These are phyloP conservation scores for Natrix natrix DNA, from an alignment of 2,797 vertebrate species.

Conservation along the genomic window DNA sequence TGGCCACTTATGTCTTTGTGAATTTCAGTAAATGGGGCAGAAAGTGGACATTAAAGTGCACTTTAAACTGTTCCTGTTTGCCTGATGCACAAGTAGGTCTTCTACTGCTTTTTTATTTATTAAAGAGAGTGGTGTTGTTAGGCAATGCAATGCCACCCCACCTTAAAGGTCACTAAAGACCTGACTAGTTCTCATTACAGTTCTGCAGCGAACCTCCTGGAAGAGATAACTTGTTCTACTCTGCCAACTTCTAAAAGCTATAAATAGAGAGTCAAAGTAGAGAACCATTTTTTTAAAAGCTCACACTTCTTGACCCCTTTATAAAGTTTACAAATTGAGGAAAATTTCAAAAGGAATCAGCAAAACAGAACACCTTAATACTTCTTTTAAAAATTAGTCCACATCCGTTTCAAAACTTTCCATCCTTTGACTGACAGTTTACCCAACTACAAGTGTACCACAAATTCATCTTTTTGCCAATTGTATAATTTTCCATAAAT, in stretches of 20 bases:
- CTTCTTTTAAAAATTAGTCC: background rate
- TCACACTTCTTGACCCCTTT: background rate
- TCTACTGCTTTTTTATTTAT: conserved; percentile 33
- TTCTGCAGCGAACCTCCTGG: conserved; percentile 2
- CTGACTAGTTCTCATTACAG: conserved; percentile 20
- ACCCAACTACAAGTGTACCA: background rate
- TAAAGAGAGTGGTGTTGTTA: conserved; percentile 22
- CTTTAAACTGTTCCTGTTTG: conserved; percentile 22
- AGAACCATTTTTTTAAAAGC: background rate
- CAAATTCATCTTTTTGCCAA: background rate
- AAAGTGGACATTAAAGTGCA: conserved; percentile 37
- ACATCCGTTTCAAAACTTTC: background rate
- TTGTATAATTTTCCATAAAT: background rate
- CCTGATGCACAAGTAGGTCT: conserved; percentile 12
- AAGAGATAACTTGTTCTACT: conserved; percentile 23
- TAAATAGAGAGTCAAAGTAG: background rate
- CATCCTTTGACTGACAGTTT: background rate
- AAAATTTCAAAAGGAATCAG: background rate
- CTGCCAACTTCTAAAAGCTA: conserved; percentile 21
- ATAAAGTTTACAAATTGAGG: conserved; percentile 16
- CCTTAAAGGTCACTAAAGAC: conserved; percentile 35
- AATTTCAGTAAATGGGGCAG: conserved; percentile 43
- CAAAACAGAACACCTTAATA: background rate
- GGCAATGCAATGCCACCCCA: background rate
- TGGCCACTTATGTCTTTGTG: background rate